These are phyloP conservation scores for Drosophila pectinifera DNA, from an alignment of 1,140 invertebrate species.

Conservation along the genomic window DNA sequence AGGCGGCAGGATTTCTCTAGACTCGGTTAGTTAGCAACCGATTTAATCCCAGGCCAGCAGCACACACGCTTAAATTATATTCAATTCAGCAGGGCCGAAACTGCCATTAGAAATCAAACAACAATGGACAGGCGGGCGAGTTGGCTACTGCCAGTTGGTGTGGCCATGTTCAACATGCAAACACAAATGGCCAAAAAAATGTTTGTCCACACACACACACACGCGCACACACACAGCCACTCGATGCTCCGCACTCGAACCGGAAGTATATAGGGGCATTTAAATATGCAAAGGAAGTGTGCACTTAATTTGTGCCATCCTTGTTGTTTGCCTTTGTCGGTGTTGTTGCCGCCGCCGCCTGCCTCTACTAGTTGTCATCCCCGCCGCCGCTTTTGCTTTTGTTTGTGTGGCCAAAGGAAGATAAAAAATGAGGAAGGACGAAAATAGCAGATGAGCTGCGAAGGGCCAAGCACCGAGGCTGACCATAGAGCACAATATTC, in stretches of 20 bases:
- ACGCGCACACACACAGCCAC: slow-evolving; percentile 21
- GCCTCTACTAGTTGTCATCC: slow-evolving; percentile 46
- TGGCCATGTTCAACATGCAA: slow-evolving; percentile 79
- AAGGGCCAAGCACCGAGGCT: slow-evolving; percentile 66
- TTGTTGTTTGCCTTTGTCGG: slow-evolving; percentile 73
- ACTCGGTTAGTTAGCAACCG: slow-evolving; percentile 32
- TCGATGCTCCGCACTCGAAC: slow-evolving; percentile 52
- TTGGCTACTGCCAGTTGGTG: slow-evolving; percentile 41
- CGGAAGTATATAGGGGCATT: slow-evolving; percentile 83
- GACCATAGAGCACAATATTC: slow-evolving; percentile 73
- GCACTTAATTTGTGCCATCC: slow-evolving; percentile 82
- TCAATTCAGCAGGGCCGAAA: slow-evolving; percentile 44
- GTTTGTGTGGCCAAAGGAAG: slow-evolving; percentile 46
- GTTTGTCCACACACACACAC: slow-evolving; percentile 59
- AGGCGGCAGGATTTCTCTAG: slow-evolving; percentile 16
- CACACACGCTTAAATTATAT: slow-evolving; percentile 65
- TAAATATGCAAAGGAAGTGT: slow-evolving; percentile 83
- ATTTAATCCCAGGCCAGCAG: slow-evolving; percentile 18
- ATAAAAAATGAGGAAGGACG: slow-evolving; percentile 10
- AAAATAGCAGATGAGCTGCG: slow-evolving; percentile 32
- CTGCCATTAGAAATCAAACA: slow-evolving; percentile 78
- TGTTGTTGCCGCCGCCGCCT: no score
- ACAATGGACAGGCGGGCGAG: slow-evolving; percentile 47
- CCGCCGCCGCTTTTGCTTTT: slow-evolving; percentile 53
- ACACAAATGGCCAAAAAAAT: slow-evolving; percentile 79